Conservation (phyloP, 2,888 invertebrate species). For the Ryuthela nishihirai region DNA sequence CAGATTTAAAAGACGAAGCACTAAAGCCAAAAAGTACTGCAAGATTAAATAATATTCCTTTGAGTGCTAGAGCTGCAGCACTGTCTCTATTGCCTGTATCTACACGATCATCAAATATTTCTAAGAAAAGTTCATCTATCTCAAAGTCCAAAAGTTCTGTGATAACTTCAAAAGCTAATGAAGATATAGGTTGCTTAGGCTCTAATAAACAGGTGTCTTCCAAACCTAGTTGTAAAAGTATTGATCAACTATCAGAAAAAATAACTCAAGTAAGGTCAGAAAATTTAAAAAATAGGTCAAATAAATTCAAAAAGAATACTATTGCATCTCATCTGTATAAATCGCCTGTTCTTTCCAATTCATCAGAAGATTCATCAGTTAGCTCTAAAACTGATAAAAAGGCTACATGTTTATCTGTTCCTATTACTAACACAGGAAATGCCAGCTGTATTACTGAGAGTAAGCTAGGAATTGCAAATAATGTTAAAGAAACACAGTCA, state of each 20-base stretch:
- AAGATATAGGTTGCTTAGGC: too few species aligned
- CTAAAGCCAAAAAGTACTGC: conserved; percentile 7
- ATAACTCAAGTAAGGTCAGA: too few species aligned
- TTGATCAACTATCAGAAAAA: too few species aligned
- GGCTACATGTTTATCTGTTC: not conserved
- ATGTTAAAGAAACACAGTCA: too few species aligned
- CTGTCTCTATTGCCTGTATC: too few species aligned
- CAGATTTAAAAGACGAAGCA: not conserved
- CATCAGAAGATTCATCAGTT: conserved; percentile 10
- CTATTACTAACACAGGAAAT: too few species aligned
- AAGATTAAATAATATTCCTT: not conserved
- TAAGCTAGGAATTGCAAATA: too few species aligned
- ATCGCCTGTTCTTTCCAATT: not conserved
- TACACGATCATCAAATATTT: conserved; percentile 1
- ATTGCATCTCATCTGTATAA: not conserved
- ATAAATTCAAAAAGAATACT: too few species aligned
- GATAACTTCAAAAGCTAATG: not conserved
- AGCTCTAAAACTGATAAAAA: not conserved
- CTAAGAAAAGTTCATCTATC: not conserved
- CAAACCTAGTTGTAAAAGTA: too few species aligned
- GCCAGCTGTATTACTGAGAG: too few species aligned
- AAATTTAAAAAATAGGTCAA: too few species aligned
- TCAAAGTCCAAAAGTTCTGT: not conserved
- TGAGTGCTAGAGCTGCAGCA: not conserved
- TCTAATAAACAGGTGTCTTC: too few species aligned